Evolutionary conservation across 2,797 vertebrate genomes (phyloP), one percentile per base, ranked within the genome.

Genomic region (Typhlichthys eigenmanni): DNA sequence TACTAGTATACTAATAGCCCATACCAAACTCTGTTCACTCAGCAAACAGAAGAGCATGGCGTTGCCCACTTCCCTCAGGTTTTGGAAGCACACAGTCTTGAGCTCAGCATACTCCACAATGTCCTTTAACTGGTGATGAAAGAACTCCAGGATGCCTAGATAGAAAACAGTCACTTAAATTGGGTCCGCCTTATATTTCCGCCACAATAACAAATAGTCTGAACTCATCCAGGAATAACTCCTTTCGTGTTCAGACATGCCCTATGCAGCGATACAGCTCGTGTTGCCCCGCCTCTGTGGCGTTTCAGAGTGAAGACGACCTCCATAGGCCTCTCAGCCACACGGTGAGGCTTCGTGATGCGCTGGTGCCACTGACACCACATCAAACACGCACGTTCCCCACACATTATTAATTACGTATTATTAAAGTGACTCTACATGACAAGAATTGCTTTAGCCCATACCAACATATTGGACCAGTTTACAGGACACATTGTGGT

Each of bases 21-120:
- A 13, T 93, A 99, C 98, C 95, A 99, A 92, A 71, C 96, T 98
- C 88, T 99, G 98, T 74, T 99, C 96, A n/a, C 97, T 96, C 68
- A 99, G 95, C 74, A 98, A 92, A 72, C 97, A 99, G 93, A 99
- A 98, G 70, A 99, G 94, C 9, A 99, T 54, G 0, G 97, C 96
- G 11, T 98, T 99, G 70, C 97, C 97, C 72, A 99, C 97, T 81
- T 99, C 98, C 71, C 98, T 90, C 81, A 99, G 93, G 88, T 96
- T 99, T 92, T 99, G 97, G 90, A 99, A 99, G 79, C 96, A 98
- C 69, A 98, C 97, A 0, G 98, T 98, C 91, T 99, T 99, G 68
- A 99, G 90, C 85, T 99, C 97, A 0, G 96, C 98, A 0, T 99
- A 99, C 74, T 99, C 98, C 24, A 99, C 94, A 0, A 99, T 99